Base-by-base conservation (phyloP, 2,797 vertebrate genomes). In the Avahi laniger region DNA sequence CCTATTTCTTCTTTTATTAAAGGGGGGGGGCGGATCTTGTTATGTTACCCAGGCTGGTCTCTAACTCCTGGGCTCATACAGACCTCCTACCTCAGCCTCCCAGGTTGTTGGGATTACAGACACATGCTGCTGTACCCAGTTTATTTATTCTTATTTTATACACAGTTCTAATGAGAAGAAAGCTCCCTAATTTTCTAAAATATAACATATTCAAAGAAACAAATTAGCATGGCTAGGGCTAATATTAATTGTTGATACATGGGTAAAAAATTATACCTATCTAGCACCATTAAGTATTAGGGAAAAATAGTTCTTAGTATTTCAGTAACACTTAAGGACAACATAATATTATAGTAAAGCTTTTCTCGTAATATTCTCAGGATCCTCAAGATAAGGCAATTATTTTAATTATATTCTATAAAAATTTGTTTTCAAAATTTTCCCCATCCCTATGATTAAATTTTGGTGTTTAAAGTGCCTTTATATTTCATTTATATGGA, bases 391-490 rank as follows among this genome's bases (percentile, higher is more conserved):
- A 75, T 10, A 84, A 50, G 4, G 22, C 9, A 50, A 20, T 89
- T 85, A 84, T 82, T 95, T 93, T 69, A 92, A 91, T 50, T 69
- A 80, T n/a, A 50, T 52, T 73, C 14, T 93, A 0, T 82, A 95
- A 61, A 89, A 41, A 38, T 46, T 90, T 79, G 30, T 93, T 93
- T 93, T 91, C 12, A 57, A 72, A 69, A 38, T 81, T 85, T 2
- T 0, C 2, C 17, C 28, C 46, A 2, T 89, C 24, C 75, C 6
- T 41, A 8, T 96, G 30, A 14, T 54, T 86, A 48, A 72, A 81
- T 35, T 84, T 65, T 43, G 59, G 10, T 50, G 8, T 81, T 91
- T 78, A 48, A 93, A 75, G 11, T 7, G 38, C 92, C 20, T 70
- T 84, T 80, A 35, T 65, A 76, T 41, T 76, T 91, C 15, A 88